Percentiles rank a stretch among this genome's conserved stretches.
Evolutionary conservation across 1,140 invertebrate genomes (phyloP).

Genomic region (Chrysopa pallens): DNA sequence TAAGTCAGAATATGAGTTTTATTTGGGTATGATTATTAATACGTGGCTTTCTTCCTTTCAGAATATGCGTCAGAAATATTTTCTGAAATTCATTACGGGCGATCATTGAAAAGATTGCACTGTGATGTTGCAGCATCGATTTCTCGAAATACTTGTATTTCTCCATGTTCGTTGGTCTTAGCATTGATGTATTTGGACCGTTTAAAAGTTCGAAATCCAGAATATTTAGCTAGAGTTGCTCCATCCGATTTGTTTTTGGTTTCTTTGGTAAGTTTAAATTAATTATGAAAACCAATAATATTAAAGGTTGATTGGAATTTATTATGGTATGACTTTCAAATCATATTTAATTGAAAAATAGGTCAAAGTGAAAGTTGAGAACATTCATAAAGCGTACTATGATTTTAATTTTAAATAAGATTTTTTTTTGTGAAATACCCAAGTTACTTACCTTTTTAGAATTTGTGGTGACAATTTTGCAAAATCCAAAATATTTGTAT

Average conservation of each 20-base stretch:
- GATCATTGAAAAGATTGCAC: slow-evolving; percentile 60
- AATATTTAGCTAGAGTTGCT: slow-evolving; percentile 60
- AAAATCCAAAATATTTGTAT: too few relatives aligned
- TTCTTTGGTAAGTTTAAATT: slow-evolving; percentile 52
- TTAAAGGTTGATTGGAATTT: slow-evolving; percentile 1
- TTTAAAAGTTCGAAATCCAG: slow-evolving; percentile 58
- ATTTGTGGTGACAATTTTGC: too few relatives aligned
- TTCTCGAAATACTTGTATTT: slow-evolving; percentile 63
- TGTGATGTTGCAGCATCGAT: slow-evolving; percentile 60
- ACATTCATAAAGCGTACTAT: too few relatives aligned
- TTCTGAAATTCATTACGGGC: slow-evolving; percentile 44
- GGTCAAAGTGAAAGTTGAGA: too few relatives aligned
- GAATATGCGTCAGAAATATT: slow-evolving; percentile 72
- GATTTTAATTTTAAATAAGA: too few relatives aligned
- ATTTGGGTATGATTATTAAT: slow-evolving; percentile 10
- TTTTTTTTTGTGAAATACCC: too few relatives aligned
- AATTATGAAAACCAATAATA: slow-evolving; percentile 3
- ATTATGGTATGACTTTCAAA: not conserved
- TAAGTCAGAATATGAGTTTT: slow-evolving; percentile 21
- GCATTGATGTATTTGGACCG: slow-evolving; percentile 77
- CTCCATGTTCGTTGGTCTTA: slow-evolving; percentile 65
- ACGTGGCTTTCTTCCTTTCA: slow-evolving; percentile 19
- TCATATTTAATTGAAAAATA: too few relatives aligned
- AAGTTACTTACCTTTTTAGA: too few relatives aligned
- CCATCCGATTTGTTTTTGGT: slow-evolving; percentile 84